Conservation (phyloP, 2,797 vertebrate species). For the Coregonus suidteri region DNA sequence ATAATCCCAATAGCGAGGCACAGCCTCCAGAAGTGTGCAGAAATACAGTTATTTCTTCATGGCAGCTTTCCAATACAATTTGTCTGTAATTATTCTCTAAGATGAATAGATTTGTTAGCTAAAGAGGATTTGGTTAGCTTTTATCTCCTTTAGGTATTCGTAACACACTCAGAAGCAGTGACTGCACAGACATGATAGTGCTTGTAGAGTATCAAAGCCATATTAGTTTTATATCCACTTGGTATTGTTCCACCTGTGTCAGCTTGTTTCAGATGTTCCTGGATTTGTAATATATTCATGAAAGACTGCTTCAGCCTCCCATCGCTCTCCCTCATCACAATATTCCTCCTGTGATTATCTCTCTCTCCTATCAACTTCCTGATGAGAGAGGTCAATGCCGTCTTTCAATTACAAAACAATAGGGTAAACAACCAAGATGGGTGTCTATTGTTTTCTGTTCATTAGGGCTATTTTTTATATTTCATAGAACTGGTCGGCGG, state of each 20-base stretch:
- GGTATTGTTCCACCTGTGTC: slow-evolving; percentile 14
- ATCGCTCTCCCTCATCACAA: too few relatives aligned
- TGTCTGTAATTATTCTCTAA: background rate
- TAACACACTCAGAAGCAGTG: background rate
- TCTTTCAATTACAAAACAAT: slow-evolving; percentile 30
- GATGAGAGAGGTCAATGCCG: slow-evolving; percentile 32
- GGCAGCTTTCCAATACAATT: background rate
- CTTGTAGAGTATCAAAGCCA: slow-evolving; percentile 3
- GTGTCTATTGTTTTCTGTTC: slow-evolving; percentile 30
- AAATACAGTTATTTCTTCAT: background rate
- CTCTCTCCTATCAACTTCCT: slow-evolving; percentile 4
- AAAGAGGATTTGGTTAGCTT: background rate
- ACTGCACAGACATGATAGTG: background rate
- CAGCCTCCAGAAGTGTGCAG: background rate
- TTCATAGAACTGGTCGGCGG: slow-evolving; percentile 9
- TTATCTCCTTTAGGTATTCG: background rate
- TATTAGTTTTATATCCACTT: background rate
- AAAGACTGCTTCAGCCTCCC: background rate
- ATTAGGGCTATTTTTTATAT: slow-evolving; percentile 42
- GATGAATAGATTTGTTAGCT: background rate
- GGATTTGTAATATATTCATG: slow-evolving; percentile 6
- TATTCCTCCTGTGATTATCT: background rate
- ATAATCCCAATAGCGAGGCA: slow-evolving; percentile 5
- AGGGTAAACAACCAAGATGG: slow-evolving; percentile 22
- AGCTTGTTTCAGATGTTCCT: background rate